These are phyloP conservation scores for Phoebastria nigripes DNA, from an alignment of 2,797 vertebrate genomes.

Conservation along the genomic window DNA sequence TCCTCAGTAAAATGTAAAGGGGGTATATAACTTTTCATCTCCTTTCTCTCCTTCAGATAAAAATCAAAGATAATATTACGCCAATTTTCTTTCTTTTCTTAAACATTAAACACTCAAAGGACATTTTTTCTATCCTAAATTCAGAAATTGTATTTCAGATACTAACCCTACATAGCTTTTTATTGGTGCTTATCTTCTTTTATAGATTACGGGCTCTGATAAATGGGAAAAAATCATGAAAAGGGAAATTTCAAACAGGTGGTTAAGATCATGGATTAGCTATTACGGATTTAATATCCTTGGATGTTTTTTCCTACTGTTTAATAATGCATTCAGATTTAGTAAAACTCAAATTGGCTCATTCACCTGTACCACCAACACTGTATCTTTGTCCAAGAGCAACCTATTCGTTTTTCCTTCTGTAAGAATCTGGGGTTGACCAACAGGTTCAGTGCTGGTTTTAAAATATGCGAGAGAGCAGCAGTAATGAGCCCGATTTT, in stretches of 20 bases:
- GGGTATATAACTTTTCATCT: background rate
- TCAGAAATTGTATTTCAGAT: background rate
- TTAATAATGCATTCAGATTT: background rate
- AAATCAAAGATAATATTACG: background rate
- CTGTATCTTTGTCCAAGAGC: background rate
- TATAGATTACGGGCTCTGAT: background rate
- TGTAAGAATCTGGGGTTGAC: background rate
- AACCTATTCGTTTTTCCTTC: background rate
- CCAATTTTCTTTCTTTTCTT: background rate
- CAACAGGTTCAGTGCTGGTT: background rate
- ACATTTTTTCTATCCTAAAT: background rate
- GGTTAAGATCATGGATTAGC: background rate
- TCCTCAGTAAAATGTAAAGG: background rate
- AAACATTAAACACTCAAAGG: background rate
- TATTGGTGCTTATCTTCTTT: background rate
- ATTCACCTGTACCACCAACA: background rate
- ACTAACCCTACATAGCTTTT: background rate
- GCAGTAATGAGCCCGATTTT: background rate
- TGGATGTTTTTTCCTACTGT: background rate
- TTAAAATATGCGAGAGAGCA: background rate
- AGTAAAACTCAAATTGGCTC: background rate
- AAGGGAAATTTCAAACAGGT: background rate
- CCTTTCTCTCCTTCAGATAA: background rate
- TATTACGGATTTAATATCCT: background rate
- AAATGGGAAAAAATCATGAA: background rate